phyloP scores from a whole-genome alignment of 2,888 invertebrate species.

The Orchesella flavescens region DNA sequence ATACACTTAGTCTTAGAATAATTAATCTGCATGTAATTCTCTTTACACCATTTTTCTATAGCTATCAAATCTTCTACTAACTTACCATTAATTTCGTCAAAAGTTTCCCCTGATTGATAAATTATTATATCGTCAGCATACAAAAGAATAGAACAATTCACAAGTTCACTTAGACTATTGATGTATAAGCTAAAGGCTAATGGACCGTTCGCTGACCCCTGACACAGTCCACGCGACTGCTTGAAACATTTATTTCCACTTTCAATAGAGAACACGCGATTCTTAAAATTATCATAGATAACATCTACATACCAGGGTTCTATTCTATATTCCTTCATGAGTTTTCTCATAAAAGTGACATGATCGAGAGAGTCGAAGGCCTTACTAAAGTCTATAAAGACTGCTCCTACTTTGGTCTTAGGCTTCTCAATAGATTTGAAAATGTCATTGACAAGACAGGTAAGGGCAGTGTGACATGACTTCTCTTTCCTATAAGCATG shows the following conservation, averaged over 20 bases:
- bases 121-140: slow-evolving; percentile 59
- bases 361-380: slow-evolving; percentile 70
- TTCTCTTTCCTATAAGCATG: slow-evolving; percentile 67
- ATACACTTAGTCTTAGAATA: slow-evolving; percentile 47
- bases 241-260: neutral
- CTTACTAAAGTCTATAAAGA: slow-evolving; percentile 66
- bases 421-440: slow-evolving; percentile 53
- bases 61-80: neutral
- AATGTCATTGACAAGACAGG: slow-evolving; percentile 56
- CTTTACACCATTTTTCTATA: slow-evolving; percentile 17
- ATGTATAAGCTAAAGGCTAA: slow-evolving; percentile 49
- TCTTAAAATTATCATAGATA: slow-evolving; percentile 15
- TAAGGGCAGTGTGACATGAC: slow-evolving; percentile 67
- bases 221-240: slow-evolving; percentile 42
- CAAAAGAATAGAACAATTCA: slow-evolving; percentile 15
- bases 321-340: slow-evolving; percentile 42
- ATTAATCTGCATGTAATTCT: slow-evolving; percentile 28
- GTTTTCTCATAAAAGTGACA: slow-evolving; percentile 59
- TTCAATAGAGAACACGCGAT: slow-evolving; percentile 20
- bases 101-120: neutral
- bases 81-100: neutral
- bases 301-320: slow-evolving; percentile 27
- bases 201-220: slow-evolving; percentile 50
- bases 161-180: slow-evolving; percentile 29
- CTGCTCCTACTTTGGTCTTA: slow-evolving; percentile 31